Evolutionary conservation across 35 echinoderm and acorn worm species (phyloP), one percentile per base, ranked within the genome.

Genomic region (Holothuria glaberrima): DNA sequence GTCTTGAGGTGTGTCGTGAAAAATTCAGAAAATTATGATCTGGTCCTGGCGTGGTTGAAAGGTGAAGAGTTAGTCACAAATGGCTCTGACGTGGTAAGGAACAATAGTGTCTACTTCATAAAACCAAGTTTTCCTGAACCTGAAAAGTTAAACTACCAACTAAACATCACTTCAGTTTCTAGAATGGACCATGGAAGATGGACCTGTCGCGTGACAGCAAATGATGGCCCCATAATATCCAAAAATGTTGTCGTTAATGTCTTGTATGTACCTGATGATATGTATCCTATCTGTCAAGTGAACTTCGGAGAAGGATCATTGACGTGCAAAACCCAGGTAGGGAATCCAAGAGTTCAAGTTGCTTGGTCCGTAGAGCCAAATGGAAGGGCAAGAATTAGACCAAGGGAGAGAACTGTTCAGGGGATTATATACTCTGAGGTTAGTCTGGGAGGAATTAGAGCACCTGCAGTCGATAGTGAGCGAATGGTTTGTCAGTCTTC

Each of bases 331-430:
- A 61, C 80, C 10, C 80, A 84, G 58, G 80, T 62, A 25, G 80
- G 80, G 16, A 84, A 84, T 63, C 80, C 80, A 36, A 84, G 80
- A 63, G 29, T 84, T 6, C 46, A 32, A 19, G 26, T 84, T 24
- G 26, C 9, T 33, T 84, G 80, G 80, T 64, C 52, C 9, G 17
- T 41, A 22, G 22, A 25, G 33, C 10, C 50, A 54, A 54, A 54
- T 54, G 30, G 1, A 31, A 18, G 16, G 22, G 45, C 13, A 25
- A 48, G 7, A 0, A 32, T 48, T 17, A 59, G 54, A 33, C 30
- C 80, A 13, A 84, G 58, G 28, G 80, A 84, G 57, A 36, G 52
- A 4, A 84, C 80, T 6, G 7, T 5, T 31, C 0, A 59, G 31
- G 80, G 80, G 31, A 33, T 84, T 13, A 84, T 84, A 2, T 48